Base-by-base conservation (phyloP, 2,797 vertebrate species). In the Megaceryle alcyon region DNA sequence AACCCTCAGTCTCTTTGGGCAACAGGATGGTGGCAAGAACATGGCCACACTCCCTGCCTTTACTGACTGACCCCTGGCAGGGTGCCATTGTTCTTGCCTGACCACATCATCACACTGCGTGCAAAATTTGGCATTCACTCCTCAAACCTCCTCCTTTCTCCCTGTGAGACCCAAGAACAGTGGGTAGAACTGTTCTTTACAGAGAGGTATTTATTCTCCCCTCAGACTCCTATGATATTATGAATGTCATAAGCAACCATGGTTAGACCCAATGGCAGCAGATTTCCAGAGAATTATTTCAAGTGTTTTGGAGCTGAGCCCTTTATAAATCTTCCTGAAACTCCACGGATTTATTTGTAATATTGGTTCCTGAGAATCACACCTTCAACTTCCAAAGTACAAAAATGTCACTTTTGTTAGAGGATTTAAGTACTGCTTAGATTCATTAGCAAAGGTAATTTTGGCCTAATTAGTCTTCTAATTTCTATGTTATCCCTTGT, bases 381-480 rank as follows among this genome's bases (percentile, higher is more conserved):
- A 83, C 76, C 86, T 97, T 95, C 66, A 89, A n/a, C 54, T 39
- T 90, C 41, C 54, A 48, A 86, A 64, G 14, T 5, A 7, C 13
- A 91, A 93, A 92, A 82, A 86, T 3, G 13, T 80, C 51, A 92
- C 81, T 93, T 94, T 92, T 92, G 73, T 96, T 94, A 69, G 7
- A 96, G 78, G 96, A 94, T 92, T 97, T 97, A 94, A 95, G 83
- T 65, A 72, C 35, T 94, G 77, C 89, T 97, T 95, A 94, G 60
- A 89, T 96, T 96, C 90, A 98, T 97, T 98, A 98, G 94, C 63
- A 94, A 96, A 98, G 90, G 91, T 97, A 98, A 98, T 97, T 97
- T 91, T 96, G 88, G 75, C 69, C 94, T 98, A 97, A 98, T 97
- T 97, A 97, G 82, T n/a, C 56, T 96, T 94, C 85, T 97, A 92